Base-by-base conservation (phyloP, 1,140 invertebrate genomes). In the Hylyphantes graminicola region DNA sequence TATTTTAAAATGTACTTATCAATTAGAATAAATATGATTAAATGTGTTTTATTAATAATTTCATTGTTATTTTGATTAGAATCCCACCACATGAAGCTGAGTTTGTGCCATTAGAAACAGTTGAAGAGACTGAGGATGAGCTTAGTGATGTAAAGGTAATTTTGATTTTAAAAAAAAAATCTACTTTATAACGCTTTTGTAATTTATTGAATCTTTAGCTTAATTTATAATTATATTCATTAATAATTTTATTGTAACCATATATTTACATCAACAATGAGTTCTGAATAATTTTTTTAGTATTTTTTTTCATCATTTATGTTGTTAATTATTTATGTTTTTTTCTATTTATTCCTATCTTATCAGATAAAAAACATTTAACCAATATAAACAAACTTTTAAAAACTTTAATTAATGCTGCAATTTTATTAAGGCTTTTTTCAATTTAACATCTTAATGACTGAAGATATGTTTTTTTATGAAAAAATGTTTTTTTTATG, bases 101-200 rank as follows among this genome's bases (percentile, higher is more conserved):
- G 82, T 86, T 88, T 74, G 61, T 88, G 13, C 78, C 87, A 19
- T 61, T 85, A 7, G 87, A 87, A 51, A 78, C 86, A 64, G 82
- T 86, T 15, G 80, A 84, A 13, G 87, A 87, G 21, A 75, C 64
- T 65, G 82, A 85, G 54, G 86, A 87, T 86, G 70, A 74, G 48
- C 54, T 77, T 9, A 64, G 67, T 54, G 54, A 51, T 12, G 55
- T 83, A 15, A 83, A 83, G 61, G 80, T 83, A 35, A 35, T 35
- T 35, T 35, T 35, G 1, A 35, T 35, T n/a, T n/a, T 65, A 35
- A 35, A 35, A 35, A 35, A 35, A 35, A 35, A 35, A 65, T 15
- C 64, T 12, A 6, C 8, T 67, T 67, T 67, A 17, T 19, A 35
- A 5, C 15, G 12, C 8, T 21, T 57, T 67, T 35, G 6, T 6